Conservation (phyloP, 2,113 vertebrate species). For the Malaclemys terrapin region DNA sequence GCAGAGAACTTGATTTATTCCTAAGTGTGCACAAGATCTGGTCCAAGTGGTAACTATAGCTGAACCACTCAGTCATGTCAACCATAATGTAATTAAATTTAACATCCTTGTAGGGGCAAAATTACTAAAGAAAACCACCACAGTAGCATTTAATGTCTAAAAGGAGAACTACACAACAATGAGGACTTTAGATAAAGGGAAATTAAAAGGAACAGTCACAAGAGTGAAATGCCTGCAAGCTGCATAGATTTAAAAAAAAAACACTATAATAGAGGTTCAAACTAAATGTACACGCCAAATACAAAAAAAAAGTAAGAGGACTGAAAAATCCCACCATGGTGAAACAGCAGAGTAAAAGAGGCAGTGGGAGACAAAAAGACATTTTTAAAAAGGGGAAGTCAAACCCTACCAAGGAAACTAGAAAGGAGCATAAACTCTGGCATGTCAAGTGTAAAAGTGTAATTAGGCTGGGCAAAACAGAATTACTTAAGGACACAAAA, state of each 20-base stretch:
- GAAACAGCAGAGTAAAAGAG: neutral
- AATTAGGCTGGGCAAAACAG: neutral
- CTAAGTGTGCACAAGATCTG: neutral
- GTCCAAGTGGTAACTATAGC: neutral
- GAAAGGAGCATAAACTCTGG: neutral
- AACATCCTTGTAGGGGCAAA: neutral
- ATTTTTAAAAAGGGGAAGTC: neutral
- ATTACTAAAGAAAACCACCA: neutral
- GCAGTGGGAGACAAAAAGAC: neutral
- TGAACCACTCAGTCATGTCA: neutral
- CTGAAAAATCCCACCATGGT: neutral
- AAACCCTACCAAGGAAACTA: neutral
- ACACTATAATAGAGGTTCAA: neutral
- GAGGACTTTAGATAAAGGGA: neutral
- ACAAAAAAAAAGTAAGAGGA: neutral
- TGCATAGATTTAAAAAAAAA: neutral
- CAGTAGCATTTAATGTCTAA: neutral
- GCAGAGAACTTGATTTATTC: neutral
- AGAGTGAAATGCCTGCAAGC: neutral
- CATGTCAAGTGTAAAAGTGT: neutral
- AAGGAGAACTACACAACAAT: neutral
- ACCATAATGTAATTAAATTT: neutral
- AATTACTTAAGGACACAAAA: neutral
- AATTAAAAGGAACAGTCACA: neutral
- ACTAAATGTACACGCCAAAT: neutral